These are phyloP conservation scores for Paralichthys olivaceus DNA, from an alignment of 2,113 vertebrate species.

Conservation along the genomic window DNA sequence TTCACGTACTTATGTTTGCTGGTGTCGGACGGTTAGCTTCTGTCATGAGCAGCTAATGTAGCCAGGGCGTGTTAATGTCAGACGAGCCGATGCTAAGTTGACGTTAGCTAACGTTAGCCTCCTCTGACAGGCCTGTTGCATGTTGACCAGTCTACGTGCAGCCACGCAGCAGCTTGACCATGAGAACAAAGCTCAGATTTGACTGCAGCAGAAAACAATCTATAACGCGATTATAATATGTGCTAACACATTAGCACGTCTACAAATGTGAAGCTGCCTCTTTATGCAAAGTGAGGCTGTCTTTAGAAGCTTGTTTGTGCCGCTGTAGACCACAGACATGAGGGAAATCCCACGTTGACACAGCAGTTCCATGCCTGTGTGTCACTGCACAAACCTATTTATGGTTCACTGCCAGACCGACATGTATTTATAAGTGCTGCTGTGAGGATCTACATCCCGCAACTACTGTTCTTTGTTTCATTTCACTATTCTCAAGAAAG, in stretches of 20 bases:
- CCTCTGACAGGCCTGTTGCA: constrained; percentile 73
- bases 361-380: constrained; percentile 45
- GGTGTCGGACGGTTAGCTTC: background rate
- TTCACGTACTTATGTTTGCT: background rate
- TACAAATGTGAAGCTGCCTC: background rate
- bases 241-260: background rate
- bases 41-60: background rate
- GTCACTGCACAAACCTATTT: constrained; percentile 25
- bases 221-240: background rate
- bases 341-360: constrained; percentile 66
- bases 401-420: constrained; percentile 15
- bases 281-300: background rate
- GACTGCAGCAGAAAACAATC: background rate
- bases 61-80: constrained; percentile 1
- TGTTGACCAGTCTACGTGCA: constrained; percentile 56
- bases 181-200: background rate
- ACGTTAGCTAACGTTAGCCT: constrained; percentile 58
- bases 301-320: background rate
- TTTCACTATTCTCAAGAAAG: background rate
- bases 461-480: constrained; percentile 14
- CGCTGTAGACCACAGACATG: constrained; percentile 28
- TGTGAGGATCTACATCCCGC: background rate
- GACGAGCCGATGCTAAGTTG: constrained; percentile 25
- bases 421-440: constrained; percentile 15
- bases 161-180: constrained; percentile 42